Evolutionary conservation across 2,113 vertebrate species (phyloP).

Genomic region (Gallinago jamesoni): DNA sequence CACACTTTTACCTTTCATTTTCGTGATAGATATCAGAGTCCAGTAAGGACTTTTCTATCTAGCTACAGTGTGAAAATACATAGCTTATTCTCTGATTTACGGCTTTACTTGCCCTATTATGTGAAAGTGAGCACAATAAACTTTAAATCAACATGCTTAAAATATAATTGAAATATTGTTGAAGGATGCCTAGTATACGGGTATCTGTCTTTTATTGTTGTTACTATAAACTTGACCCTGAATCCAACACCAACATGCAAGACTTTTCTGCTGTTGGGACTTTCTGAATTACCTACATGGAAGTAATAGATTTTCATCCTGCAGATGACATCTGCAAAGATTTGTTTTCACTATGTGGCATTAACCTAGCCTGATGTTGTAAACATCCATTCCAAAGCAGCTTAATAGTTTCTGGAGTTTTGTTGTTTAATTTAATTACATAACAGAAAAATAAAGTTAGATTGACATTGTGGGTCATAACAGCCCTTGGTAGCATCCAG

Average conservation of each 20-base stretch:
- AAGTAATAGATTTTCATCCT: neutral
- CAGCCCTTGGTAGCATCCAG: neutral
- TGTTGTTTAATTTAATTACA: neutral
- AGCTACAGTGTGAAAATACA: neutral
- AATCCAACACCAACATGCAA: neutral
- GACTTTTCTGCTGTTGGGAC: neutral
- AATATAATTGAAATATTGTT: neutral
- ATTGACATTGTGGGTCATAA: neutral
- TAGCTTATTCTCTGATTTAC: neutral
- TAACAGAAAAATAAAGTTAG: neutral
- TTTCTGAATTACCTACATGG: neutral
- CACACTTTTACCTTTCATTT: neutral
- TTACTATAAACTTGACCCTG: neutral
- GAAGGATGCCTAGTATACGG: neutral
- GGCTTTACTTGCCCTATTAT: neutral
- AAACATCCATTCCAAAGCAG: neutral
- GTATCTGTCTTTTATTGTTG: neutral
- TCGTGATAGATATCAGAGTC: neutral
- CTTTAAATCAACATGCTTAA: neutral
- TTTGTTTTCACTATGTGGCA: neutral
- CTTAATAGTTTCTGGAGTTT: neutral
- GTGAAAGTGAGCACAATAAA: neutral
- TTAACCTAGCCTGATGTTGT: neutral
- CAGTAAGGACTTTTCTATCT: neutral
- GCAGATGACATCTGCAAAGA: neutral